Percentiles rank a stretch among this genome's conserved stretches.
These are phyloP conservation scores for Natrix natrix DNA, from an alignment of 2,797 vertebrate species.

Conservation along the genomic window DNA sequence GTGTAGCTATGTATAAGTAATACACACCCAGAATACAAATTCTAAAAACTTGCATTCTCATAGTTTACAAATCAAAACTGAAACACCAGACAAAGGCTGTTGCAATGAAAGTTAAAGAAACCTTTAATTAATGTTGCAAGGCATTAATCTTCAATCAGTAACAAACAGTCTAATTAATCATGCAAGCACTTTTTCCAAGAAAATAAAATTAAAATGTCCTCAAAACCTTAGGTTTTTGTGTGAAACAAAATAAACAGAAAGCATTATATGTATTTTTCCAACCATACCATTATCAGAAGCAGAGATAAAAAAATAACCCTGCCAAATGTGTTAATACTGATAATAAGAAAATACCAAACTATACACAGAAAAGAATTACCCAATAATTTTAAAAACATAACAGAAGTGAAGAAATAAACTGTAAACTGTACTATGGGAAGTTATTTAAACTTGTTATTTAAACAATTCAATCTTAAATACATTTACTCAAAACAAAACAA, in stretches of 20 bases:
- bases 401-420: not conserved
- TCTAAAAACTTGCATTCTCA: not conserved
- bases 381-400: not conserved
- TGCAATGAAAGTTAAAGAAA: not conserved
- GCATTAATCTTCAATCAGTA: not conserved
- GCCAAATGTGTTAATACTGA: not conserved
- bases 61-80: not conserved
- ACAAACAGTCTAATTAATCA: not conserved
- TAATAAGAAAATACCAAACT: not conserved
- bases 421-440: not conserved
- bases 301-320: not conserved
- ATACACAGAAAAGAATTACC: not conserved
- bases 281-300: not conserved
- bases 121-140: constrained; percentile 1
- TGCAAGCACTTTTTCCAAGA: not conserved
- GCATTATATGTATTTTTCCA: not conserved
- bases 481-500: not conserved
- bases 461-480: not conserved
- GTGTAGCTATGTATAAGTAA: not conserved
- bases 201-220: not conserved
- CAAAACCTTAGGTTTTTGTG: not conserved
- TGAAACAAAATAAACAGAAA: not conserved
- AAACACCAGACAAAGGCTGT: not conserved
- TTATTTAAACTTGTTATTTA: not conserved
- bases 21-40: not conserved